Base-by-base conservation (phyloP, 2,113 vertebrate species). In the Apodemus sylvaticus region DNA sequence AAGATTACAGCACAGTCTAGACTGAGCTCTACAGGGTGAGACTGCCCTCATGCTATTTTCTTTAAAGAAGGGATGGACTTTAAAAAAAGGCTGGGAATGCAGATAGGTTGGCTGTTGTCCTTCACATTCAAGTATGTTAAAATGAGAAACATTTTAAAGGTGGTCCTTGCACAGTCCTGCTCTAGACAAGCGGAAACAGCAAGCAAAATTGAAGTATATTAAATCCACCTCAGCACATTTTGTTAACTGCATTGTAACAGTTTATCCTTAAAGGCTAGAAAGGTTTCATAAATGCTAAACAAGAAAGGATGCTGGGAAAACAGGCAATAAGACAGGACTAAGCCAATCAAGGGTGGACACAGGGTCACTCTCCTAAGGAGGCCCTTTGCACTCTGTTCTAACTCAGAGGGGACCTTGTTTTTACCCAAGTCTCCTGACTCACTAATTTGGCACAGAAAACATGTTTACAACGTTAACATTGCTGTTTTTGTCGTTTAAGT, bases 401-500 rank as follows among this genome's bases (percentile, higher is more conserved):
- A 85, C 19, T 88, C 34, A 60, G 45, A 86, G 73, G 36, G 26
- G 9, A 29, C 17, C 5, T 45, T 68, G 48, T 68, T 95, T 89
- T 89, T n/a, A 71, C 7, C 2, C 45, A 82, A 5, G 73, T 89
- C 55, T 88, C 53, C 78, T 91, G 45, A 91, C 34, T 95, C n/a
- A 77, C 62, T 71, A 89, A 94, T 83, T 55, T 92, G 60, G 48
- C 73, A 3, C 29, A 89, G 34, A 36, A 96, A 77, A 48, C 48
- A 90, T 77, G 71, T 62, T 93, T 74, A 60, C 83, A 2, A 97
- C 74, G 7, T 91, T 82, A 62, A 87, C 73, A 85, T 9, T 42
- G 42, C 53, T 48, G 64, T 24, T 42, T 94, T 90, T 93, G 48
- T 82, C 70, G 87, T 95, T 89, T 77, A 95, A 91, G 93, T 89